Evolutionary conservation across 2,797 vertebrate species (phyloP).

Genomic region (Phylloscopus collybita): DNA sequence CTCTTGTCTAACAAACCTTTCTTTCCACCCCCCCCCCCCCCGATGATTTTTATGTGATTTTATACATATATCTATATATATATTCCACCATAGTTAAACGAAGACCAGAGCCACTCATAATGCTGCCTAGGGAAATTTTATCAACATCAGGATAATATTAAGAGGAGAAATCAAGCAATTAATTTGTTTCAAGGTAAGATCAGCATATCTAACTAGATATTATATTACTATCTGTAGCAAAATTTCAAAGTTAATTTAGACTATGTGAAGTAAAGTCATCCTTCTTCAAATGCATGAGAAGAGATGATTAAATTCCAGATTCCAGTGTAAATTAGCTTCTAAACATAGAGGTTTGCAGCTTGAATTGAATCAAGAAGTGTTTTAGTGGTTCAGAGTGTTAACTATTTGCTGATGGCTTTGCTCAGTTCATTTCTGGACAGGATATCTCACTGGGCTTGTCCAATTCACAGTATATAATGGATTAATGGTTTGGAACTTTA

Average conservation of each 20-base stretch:
- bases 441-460: conserved; percentile 34
- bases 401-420: conserved; percentile 63
- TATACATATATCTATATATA: not conserved
- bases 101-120: conserved; percentile 17
- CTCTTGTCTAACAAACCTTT: not conserved
- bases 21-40: not conserved
- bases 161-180: conserved; percentile 71
- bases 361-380: conserved; percentile 43
- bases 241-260: conserved; percentile 72
- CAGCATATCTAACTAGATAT: conserved; percentile 65
- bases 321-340: conserved; percentile 68
- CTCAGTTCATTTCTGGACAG: not conserved
- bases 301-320: conserved; percentile 71
- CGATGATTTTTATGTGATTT: not conserved
- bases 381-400: conserved; percentile 52
- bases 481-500: conserved; percentile 73
- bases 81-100: not conserved
- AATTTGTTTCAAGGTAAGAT: conserved; percentile 73
- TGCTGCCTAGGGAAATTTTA: conserved; percentile 52
- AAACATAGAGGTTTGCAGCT: conserved; percentile 25
- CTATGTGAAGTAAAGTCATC: conserved; percentile 37
- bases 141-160: conserved; percentile 62
- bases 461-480: conserved; percentile 59
- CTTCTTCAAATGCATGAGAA: conserved; percentile 58
- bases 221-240: conserved; percentile 61